phyloP scores from a whole-genome alignment of 2,888 invertebrate species.

The Trissolcus japonicus region DNA sequence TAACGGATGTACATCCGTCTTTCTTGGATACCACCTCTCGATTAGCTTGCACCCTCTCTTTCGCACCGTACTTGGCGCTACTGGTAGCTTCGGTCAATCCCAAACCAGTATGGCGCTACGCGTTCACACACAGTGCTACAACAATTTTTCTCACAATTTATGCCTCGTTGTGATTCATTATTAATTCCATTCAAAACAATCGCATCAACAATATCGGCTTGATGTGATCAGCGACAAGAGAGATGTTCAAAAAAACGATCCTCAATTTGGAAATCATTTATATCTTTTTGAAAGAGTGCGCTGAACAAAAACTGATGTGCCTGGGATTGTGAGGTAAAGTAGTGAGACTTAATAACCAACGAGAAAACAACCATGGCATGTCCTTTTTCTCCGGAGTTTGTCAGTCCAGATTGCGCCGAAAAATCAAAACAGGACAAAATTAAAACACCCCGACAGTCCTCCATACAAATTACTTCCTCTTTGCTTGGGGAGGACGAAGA shows the following conservation, averaged over 20 bases:
- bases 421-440: slow-evolving; percentile 57
- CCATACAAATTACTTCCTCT: slow-evolving; percentile 79
- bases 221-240: too few species aligned
- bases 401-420: slow-evolving; percentile 42
- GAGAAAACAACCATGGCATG: slow-evolving; percentile 68
- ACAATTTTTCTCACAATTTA: slow-evolving; percentile 40
- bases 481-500: slow-evolving; percentile 80
- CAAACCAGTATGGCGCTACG: slow-evolving; percentile 74
- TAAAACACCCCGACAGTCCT: slow-evolving; percentile 80
- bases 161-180: neutral
- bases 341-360: neutral
- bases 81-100: slow-evolving; percentile 73
- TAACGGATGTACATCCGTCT: slow-evolving; percentile 45
- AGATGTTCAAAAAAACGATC: neutral
- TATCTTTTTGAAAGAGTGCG: neutral
- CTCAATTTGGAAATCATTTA: neutral
- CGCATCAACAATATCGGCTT: too few species aligned
- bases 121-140: slow-evolving; percentile 67
- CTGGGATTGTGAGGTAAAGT: neutral
- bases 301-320: neutral
- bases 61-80: slow-evolving; percentile 63
- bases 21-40: slow-evolving; percentile 49
- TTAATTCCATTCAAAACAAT: too few species aligned
- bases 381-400: slow-evolving; percentile 68
- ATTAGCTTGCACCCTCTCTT: slow-evolving; percentile 46